Evolutionary conservation across 2,888 invertebrate genomes (phyloP).

Genomic region (Antheraea assamensis): DNA sequence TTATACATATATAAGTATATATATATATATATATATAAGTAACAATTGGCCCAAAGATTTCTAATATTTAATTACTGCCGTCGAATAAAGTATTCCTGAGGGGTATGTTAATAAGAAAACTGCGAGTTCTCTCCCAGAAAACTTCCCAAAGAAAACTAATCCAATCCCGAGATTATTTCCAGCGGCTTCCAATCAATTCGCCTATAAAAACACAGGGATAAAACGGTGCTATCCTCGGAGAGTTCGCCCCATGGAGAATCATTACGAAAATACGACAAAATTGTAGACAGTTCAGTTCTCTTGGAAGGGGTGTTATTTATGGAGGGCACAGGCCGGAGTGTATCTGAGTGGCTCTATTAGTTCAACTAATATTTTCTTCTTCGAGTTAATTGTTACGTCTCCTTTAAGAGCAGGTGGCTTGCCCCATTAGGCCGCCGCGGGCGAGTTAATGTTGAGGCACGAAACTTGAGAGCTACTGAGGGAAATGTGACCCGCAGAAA

Average conservation of each 20-base stretch:
- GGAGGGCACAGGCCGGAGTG: slow-evolving; percentile 67
- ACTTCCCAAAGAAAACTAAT: slow-evolving; percentile 69
- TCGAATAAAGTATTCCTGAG: slow-evolving; percentile 53
- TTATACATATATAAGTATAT: background rate
- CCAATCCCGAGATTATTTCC: slow-evolving; percentile 69
- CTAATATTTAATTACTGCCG: slow-evolving; percentile 56
- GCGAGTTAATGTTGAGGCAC: slow-evolving; percentile 65
- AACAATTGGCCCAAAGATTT: slow-evolving; percentile 38
- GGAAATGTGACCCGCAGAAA: slow-evolving; percentile 64
- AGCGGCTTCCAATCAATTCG: slow-evolving; percentile 71
- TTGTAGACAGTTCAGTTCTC: slow-evolving; percentile 61
- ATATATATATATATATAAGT: slow-evolving; percentile 9
- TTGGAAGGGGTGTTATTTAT: slow-evolving; percentile 77
- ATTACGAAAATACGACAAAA: slow-evolving; percentile 76
- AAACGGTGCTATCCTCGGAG: slow-evolving; percentile 53
- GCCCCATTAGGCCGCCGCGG: slow-evolving; percentile 72
- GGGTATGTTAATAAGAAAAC: slow-evolving; percentile 64
- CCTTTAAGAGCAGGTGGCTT: slow-evolving; percentile 78
- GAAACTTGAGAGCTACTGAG: slow-evolving; percentile 66
- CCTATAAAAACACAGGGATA: slow-evolving; percentile 69
- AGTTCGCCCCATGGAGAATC: slow-evolving; percentile 64
- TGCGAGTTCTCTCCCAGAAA: slow-evolving; percentile 46
- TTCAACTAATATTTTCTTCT: slow-evolving; percentile 80
- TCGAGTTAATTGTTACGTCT: slow-evolving; percentile 79
- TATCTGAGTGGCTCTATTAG: slow-evolving; percentile 77